phyloP scores from a whole-genome alignment of 2,888 invertebrate genomes.

The Cabera pusaria region DNA sequence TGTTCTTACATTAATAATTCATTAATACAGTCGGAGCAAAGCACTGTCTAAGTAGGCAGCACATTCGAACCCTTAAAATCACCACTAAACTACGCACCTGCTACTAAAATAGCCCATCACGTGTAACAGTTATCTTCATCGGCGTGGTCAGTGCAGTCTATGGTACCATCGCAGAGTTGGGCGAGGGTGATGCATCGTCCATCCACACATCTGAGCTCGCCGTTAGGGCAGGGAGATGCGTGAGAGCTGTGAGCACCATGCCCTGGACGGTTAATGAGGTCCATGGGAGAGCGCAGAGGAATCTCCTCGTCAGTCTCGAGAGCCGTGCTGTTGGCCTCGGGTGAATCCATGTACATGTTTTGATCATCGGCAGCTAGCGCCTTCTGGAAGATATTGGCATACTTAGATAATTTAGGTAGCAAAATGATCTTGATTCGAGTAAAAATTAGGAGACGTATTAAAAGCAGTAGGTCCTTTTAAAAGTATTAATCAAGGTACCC shows the following conservation, averaged over 20 bases:
- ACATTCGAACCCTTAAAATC: no score
- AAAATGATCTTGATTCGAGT: no score
- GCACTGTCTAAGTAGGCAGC: no score
- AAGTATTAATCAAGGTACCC: no score
- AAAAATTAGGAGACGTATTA: no score
- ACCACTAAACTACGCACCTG: no score
- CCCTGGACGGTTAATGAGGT: neutral
- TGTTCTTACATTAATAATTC: no score
- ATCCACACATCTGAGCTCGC: slow-evolving; percentile 85
- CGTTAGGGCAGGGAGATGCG: slow-evolving; percentile 66
- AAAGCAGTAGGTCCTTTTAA: no score
- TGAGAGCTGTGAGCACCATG: no score
- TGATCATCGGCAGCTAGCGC: slow-evolving; percentile 37
- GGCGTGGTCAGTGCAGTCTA: slow-evolving; percentile 85
- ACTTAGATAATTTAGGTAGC: no score
- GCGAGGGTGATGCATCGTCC: slow-evolving; percentile 85
- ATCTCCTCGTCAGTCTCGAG: slow-evolving; percentile 38
- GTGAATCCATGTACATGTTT: slow-evolving; percentile 37
- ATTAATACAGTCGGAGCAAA: no score
- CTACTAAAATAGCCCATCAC: slow-evolving; percentile 49
- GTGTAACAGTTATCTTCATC: slow-evolving; percentile 86
- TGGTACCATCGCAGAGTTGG: slow-evolving; percentile 84
- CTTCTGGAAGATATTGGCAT: no score
- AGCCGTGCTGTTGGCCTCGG: slow-evolving; percentile 42
- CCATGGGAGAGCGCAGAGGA: neutral